Evolutionary conservation across 1,140 invertebrate species (phyloP).

Genomic region (Parasteatoda tepidariorum): DNA sequence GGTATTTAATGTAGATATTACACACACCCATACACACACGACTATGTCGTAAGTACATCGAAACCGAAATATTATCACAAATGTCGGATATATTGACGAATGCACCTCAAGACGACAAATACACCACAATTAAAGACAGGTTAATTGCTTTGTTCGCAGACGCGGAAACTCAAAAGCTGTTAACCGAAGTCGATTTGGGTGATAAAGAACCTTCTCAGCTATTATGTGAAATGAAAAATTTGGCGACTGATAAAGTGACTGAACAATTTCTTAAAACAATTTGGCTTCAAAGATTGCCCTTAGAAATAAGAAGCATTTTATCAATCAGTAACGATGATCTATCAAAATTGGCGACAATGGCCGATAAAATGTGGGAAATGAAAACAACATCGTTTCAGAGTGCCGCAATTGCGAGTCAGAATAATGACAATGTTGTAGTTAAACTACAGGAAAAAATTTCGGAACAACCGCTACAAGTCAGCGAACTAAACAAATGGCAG

Average conservation of each 20-base stretch:
- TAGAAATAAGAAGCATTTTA: neutral
- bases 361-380: neutral
- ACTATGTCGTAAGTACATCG: too few species aligned
- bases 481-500: neutral
- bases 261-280: neutral
- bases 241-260: neutral
- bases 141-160: too few species aligned
- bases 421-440: neutral
- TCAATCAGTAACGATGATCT: slow-evolving; percentile 5
- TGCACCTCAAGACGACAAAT: neutral
- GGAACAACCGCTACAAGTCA: neutral
- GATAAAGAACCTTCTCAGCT: neutral
- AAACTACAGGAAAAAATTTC: neutral
- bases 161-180: too few species aligned
- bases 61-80: slow-evolving; percentile 7
- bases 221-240: too few species aligned
- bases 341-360: neutral
- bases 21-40: too few species aligned
- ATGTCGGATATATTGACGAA: neutral
- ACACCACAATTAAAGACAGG: neutral
- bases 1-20: too few species aligned
- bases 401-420: neutral
- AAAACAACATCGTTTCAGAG: neutral
- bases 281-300: neutral
- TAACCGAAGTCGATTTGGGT: too few species aligned